phyloP scores from a whole-genome alignment of 2,888 invertebrate genomes.

The Netelia inedita region DNA sequence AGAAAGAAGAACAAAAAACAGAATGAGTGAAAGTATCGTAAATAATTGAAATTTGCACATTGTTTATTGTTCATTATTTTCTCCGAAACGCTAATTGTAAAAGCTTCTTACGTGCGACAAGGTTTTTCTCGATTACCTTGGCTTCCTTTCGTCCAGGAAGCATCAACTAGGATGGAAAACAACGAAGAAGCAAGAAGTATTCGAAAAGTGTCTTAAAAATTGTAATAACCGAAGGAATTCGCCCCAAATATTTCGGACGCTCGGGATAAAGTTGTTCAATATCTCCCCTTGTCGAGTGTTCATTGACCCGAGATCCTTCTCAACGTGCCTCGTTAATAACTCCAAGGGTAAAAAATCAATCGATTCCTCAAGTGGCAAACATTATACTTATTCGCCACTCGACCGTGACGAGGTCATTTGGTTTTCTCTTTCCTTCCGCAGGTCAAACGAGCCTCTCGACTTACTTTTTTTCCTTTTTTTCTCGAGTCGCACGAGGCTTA shows the following conservation, averaged over 20 bases:
- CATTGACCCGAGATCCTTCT: background rate
- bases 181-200: too few species aligned
- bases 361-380: background rate
- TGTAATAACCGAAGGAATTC: too few species aligned
- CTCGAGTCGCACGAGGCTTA: background rate
- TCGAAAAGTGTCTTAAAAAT: too few species aligned
- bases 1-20: background rate
- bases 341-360: conserved; percentile 10
- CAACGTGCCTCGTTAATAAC: conserved; percentile 17
- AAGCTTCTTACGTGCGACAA: too few species aligned
- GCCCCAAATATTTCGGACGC: too few species aligned
- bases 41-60: background rate
- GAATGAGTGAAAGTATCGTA: background rate
- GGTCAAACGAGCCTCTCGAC: conserved; percentile 59
- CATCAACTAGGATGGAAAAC: too few species aligned
- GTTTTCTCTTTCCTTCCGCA: conserved; percentile 39
- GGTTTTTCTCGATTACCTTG: too few species aligned
- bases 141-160: too few species aligned
- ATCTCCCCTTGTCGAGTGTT: too few species aligned
- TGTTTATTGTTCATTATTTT: background rate
- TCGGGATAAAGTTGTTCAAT: too few species aligned
- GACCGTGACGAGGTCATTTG: conserved; percentile 61
- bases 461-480: conserved; percentile 31
- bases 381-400: conserved; percentile 11
- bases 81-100: background rate